Conservation (phyloP, 2,113 vertebrate genomes). For the Planiliza haematocheilus region DNA sequence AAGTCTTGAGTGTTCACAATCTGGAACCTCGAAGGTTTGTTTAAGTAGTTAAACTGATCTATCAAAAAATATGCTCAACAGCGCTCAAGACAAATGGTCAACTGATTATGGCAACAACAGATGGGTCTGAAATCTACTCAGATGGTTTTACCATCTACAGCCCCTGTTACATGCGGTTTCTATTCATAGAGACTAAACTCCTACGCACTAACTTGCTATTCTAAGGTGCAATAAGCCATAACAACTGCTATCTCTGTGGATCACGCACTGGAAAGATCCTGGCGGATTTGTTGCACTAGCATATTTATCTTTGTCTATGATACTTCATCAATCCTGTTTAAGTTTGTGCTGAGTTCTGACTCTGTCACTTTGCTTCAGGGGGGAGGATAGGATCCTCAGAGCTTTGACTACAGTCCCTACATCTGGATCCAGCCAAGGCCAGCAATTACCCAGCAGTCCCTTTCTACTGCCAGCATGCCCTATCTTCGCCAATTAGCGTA, state of each 20-base stretch:
- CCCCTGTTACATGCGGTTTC: slow-evolving; percentile 52
- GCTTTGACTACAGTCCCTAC: slow-evolving; percentile 40
- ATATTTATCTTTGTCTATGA: slow-evolving; percentile 15
- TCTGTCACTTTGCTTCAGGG: slow-evolving; percentile 14
- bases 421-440: slow-evolving; percentile 61
- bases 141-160: slow-evolving; percentile 53
- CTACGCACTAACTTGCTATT: slow-evolving; percentile 50
- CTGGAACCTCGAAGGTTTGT: not conserved
- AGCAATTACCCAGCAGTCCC: slow-evolving; percentile 74
- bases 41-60: not conserved
- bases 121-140: slow-evolving; percentile 50
- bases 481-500: slow-evolving; percentile 76
- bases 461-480: slow-evolving; percentile 47
- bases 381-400: slow-evolving; percentile 7
- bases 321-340: slow-evolving; percentile 38
- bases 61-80: slow-evolving; percentile 18
- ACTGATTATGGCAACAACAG: slow-evolving; percentile 28
- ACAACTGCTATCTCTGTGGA: slow-evolving; percentile 29
- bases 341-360: slow-evolving; percentile 24
- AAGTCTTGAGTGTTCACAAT: too few relatives aligned
- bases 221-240: slow-evolving; percentile 41
- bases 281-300: slow-evolving; percentile 11
- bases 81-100: slow-evolving; percentile 28
- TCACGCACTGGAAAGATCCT: slow-evolving; percentile 14
- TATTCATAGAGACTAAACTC: slow-evolving; percentile 60